Percentiles rank a stretch among this genome's conserved stretches.
phyloP scores from a whole-genome alignment of 2,113 vertebrate species.

The Cyphomyrus plagiostoma region DNA sequence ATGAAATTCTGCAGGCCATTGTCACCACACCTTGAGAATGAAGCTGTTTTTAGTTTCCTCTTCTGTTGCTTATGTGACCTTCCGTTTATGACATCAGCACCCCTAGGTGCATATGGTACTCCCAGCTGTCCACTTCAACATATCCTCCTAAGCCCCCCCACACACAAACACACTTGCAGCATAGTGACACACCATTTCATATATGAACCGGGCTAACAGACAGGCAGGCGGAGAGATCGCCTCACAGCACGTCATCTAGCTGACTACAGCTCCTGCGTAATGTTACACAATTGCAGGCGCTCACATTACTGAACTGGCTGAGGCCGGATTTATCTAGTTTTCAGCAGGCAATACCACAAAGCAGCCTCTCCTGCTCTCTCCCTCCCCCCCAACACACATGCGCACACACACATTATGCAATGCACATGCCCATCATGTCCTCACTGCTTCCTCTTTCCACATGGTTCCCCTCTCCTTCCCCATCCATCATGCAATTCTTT shows the following conservation, averaged over 20 bases:
- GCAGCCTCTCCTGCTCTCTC: neutral
- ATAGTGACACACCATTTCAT: neutral
- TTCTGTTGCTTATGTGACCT: neutral
- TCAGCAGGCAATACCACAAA: neutral
- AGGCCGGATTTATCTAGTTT: slow-evolving; percentile 26
- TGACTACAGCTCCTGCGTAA: neutral
- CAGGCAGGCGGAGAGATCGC: neutral
- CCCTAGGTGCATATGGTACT: neutral
- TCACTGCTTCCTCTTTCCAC: neutral
- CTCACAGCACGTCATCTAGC: neutral
- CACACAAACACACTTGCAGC: neutral
- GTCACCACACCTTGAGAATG: neutral
- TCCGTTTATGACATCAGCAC: neutral
- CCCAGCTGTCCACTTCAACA: neutral
- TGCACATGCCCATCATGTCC: neutral
- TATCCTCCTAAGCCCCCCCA: neutral
- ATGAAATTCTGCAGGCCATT: slow-evolving; percentile 2
- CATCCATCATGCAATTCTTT: neutral
- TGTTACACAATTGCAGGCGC: neutral
- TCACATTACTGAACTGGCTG: slow-evolving; percentile 18
- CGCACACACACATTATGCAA: neutral
- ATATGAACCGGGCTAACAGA: neutral
- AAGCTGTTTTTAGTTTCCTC: neutral
- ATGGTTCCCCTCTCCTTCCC: neutral
- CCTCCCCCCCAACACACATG: slow-evolving; percentile 1